phyloP scores from a whole-genome alignment of 2,888 invertebrate species.

The Hydroisotoma schaefferi region DNA sequence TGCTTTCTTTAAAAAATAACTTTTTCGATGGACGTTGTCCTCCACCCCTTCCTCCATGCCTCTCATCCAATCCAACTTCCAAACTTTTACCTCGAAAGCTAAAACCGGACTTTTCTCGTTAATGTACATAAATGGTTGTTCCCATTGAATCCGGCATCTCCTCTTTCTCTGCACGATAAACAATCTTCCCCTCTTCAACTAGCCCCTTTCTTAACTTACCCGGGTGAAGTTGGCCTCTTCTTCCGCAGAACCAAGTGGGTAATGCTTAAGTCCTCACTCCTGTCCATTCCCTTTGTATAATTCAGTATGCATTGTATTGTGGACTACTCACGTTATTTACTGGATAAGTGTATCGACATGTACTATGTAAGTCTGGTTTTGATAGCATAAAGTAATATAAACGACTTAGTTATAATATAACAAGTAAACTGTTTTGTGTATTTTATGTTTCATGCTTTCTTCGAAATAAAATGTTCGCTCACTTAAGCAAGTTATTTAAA shows the following conservation, averaged over 20 bases:
- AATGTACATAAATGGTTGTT: constrained; percentile 17
- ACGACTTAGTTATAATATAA: no score
- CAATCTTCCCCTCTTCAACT: constrained; percentile 2
- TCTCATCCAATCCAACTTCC: background rate
- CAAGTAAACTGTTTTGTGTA: no score
- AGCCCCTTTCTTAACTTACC: background rate
- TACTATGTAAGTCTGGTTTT: no score
- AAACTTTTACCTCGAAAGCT: background rate
- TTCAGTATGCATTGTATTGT: background rate
- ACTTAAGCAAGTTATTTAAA: no score
- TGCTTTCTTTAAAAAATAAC: constrained; percentile 29
- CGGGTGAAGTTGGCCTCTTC: no score
- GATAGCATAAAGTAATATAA: no score
- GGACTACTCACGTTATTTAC: no score
- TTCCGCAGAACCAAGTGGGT: no score
- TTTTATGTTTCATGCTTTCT: no score
- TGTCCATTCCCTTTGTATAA: background rate
- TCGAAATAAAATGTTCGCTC: no score
- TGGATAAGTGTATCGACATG: no score
- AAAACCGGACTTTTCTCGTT: constrained; percentile 3
- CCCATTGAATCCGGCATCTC: background rate
- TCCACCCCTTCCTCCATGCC: background rate
- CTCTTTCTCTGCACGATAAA: background rate
- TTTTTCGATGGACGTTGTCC: constrained; percentile 15
- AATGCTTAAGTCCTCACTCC: background rate